Conservation (phyloP, 2,888 invertebrate genomes). For the Brachyptera risi region DNA sequence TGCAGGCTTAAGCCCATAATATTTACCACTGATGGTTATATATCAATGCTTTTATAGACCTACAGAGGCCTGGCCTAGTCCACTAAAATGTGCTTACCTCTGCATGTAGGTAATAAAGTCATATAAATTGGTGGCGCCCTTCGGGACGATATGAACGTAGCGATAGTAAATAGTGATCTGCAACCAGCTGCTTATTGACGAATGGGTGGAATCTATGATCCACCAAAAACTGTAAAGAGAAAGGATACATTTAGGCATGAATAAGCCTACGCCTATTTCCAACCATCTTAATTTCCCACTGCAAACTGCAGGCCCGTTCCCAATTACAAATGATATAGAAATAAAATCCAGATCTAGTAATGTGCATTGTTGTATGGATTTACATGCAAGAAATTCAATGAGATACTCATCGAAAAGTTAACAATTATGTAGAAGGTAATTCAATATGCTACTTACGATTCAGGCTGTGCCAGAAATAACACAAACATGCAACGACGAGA, state of each 20-base stretch:
- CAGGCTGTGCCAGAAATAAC: not conserved
- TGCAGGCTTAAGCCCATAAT: not conserved
- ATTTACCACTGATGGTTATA: not conserved
- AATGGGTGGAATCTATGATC: constrained; percentile 27
- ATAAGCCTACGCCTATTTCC: not conserved
- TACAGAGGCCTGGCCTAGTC: not conserved
- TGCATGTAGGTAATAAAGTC: constrained; percentile 87
- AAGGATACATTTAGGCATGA: constrained; percentile 17
- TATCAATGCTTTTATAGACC: not conserved
- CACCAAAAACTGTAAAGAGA: constrained; percentile 30
- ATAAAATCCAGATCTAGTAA: too few relatives aligned
- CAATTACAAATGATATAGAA: too few relatives aligned
- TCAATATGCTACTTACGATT: too few relatives aligned
- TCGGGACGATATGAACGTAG: constrained; percentile 60
- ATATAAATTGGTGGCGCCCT: constrained; percentile 92
- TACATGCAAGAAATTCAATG: too few relatives aligned
- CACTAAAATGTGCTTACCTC: constrained; percentile 61
- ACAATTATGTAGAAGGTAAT: too few relatives aligned
- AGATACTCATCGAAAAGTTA: too few relatives aligned
- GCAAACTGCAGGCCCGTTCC: too few relatives aligned
- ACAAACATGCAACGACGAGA: constrained; percentile 17
- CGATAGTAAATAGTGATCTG: constrained; percentile 29
- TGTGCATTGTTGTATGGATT: too few relatives aligned
- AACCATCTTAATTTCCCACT: constrained; percentile 7
- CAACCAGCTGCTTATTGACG: constrained; percentile 25